Percentiles rank a stretch among this genome's conserved stretches.
These are phyloP conservation scores for Pantherophis vulpinus DNA, from an alignment of 2,797 vertebrate genomes.

Conservation along the genomic window DNA sequence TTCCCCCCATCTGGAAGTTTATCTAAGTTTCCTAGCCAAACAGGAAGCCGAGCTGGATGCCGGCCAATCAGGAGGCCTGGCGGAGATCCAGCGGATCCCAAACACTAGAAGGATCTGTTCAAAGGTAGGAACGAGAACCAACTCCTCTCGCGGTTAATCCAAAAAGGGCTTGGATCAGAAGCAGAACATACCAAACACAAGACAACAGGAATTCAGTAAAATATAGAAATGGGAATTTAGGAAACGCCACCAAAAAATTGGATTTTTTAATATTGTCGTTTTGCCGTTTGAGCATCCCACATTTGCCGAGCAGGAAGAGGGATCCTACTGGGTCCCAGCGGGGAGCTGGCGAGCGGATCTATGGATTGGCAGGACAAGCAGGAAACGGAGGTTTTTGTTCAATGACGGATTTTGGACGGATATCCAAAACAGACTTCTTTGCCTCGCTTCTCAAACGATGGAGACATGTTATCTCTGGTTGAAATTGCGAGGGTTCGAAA, in stretches of 20 bases:
- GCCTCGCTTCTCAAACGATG: conserved; percentile 54
- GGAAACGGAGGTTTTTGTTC: conserved; percentile 46
- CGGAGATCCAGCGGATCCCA: not conserved
- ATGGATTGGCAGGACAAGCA: conserved; percentile 45
- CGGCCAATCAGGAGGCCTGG: not conserved
- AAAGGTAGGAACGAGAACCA: not conserved
- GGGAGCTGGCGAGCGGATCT: conserved; percentile 25
- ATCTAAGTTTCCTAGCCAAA: not conserved
- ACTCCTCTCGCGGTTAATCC: not conserved
- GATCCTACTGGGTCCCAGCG: not conserved
- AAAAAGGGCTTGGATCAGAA: not conserved
- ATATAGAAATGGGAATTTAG: not conserved
- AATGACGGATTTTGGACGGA: conserved; percentile 33
- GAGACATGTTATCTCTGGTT: conserved; percentile 43
- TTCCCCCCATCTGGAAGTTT: not conserved
- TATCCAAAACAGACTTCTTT: conserved; percentile 49
- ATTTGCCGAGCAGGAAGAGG: not conserved
- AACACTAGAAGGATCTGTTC: no score
- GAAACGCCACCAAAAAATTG: not conserved
- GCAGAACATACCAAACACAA: not conserved
- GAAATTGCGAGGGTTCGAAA: conserved; percentile 9
- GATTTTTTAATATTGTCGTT: not conserved
- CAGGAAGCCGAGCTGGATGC: not conserved
- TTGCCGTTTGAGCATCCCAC: not conserved
- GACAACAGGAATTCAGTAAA: not conserved